Evolutionary conservation across 2,797 vertebrate species (phyloP).

Genomic region (Megaceryle alcyon): DNA sequence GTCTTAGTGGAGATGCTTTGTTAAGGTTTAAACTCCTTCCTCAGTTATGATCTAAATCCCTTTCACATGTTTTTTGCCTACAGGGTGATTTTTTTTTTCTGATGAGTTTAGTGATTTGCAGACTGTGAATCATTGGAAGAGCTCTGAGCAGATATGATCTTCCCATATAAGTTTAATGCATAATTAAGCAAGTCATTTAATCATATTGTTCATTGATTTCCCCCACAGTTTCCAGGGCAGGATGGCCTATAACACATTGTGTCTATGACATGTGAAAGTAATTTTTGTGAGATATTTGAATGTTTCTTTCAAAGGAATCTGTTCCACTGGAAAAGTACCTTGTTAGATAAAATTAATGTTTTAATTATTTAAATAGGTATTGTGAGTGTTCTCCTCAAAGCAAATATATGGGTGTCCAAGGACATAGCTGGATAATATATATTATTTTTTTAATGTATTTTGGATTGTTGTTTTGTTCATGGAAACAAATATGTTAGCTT

Average conservation of each 20-base stretch:
- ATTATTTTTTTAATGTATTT: neutral
- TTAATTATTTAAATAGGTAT: constrained; percentile 4
- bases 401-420: neutral
- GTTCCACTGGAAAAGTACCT: neutral
- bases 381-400: neutral
- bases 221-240: neutral
- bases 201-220: neutral
- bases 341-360: neutral
- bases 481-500: neutral
- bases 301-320: neutral
- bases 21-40: neutral
- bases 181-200: constrained; percentile 48
- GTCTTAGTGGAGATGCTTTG: neutral
- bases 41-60: neutral
- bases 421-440: neutral
- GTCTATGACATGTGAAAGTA: accelerated
- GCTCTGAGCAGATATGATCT: neutral
- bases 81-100: neutral
- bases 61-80: neutral
- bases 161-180: constrained; percentile 7
- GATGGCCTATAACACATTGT: neutral
- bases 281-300: neutral
- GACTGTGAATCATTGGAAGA: neutral
- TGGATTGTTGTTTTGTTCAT: neutral
- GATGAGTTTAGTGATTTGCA: neutral